Base-by-base conservation (phyloP, 2,797 vertebrate genomes). In the Phrynocephalus forsythii region DNA sequence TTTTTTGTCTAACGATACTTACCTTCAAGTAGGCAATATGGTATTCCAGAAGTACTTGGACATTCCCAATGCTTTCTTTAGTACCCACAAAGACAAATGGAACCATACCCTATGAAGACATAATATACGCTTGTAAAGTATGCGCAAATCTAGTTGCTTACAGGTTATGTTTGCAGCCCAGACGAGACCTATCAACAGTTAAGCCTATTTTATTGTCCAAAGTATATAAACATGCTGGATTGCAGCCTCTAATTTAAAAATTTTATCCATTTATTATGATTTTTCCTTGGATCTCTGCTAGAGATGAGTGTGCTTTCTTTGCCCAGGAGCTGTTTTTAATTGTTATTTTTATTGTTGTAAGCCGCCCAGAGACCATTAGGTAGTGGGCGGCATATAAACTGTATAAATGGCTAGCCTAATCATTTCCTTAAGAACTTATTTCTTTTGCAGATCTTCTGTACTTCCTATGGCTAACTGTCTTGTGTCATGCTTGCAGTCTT, bases 31-130 rank as follows among this genome's bases (percentile, higher is more conserved):
- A 99, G 0, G 99, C 97, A 66, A 99, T 99, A 96, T 99, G 99
- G 94, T 99, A 99, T 88, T 99, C 99, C 95, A 99, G 93, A 86
- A 99, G 97, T 83, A 99, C 99, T 82, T 99, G 98, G 71, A 99
- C 98, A 63, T 99, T 99, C 89, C 98, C 98, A 83, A 99, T 99
- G 92, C 97, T 99, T 95, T 99, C 99, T 96, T 99, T 99, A 77
- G 99, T 99, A 92, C 99, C 99, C 88, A 99, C 99, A 95, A 99
- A 99, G 48, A 98, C 99, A 94, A 99, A 99, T 0, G 99, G 99
- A 95, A 99, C 98, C 98, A 99, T 99, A 92, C 98, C 99, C 99
- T 99, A 95, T 20, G 96, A 93, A 96, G 95, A 90, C 88, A 88
- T 90, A 94, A 80, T 0, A 0, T 5, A 4, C n/a, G 44, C 68